Evolutionary conservation across 2,888 invertebrate species (phyloP), one percentile per base, ranked within the genome.

Genomic region (Drosophila longiperda): DNA sequence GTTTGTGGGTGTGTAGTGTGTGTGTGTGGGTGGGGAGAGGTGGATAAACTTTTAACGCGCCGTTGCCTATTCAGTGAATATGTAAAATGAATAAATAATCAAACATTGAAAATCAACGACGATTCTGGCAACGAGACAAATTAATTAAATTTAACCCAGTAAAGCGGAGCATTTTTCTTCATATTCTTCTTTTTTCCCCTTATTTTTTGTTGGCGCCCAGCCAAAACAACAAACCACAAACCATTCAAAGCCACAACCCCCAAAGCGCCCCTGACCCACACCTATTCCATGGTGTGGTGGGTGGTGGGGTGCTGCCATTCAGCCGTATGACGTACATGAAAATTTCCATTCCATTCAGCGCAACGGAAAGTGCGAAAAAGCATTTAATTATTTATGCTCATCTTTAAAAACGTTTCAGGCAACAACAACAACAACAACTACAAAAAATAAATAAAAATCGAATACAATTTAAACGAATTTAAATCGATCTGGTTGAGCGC

Each of bases 91-190:
- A 86, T 86, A 83, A 86, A 90, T 88, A 90, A 90, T 90, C 84
- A 86, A 81, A 72, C 78, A 82, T 81, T 77, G 75, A 63, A 78
- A 78, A 78, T 75, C 73, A 53, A 49, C 68, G 63, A 17, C 20
- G 62, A 34, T 55, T 54, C 49, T 68, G 72, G 60, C 73, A 69
- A 69, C 76, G 90, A 81, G 82, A 87, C 87, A 90, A 86, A 86
- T 86, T 90, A 86, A 86, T 86, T 90, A 89, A 86, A 88, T 86
- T 90, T 86, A 86, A 86, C 86, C 86, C 89, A 86, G 76, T 90
- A 90, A 90, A 76, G 64, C 81, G 64, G 54, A 73, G 82, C 50
- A 72, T 73, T 80, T 83, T 45, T 45, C 15, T n/a, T 20, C 20
- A 3, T 0, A 17, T 23, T 15, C 8, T 45, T 2, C 20, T 33